Evolutionary conservation across 2,797 vertebrate species (phyloP).

Genomic region (Hoplostethus atlanticus): DNA sequence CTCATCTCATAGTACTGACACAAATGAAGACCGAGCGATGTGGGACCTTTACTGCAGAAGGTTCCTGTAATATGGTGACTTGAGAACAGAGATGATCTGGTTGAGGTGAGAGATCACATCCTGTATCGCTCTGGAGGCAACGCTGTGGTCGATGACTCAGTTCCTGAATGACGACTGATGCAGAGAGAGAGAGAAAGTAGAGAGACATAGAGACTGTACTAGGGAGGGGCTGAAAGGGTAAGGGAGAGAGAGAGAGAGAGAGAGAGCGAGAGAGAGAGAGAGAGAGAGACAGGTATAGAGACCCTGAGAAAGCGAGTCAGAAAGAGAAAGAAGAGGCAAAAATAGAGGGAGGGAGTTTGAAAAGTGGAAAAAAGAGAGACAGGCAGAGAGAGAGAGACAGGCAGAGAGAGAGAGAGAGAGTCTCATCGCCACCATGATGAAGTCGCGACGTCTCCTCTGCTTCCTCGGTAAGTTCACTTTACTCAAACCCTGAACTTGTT

Average conservation of each 20-base stretch:
- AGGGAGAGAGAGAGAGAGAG: slow-evolving; percentile 2
- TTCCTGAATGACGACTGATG: slow-evolving; percentile 56
- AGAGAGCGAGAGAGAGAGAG: not conserved
- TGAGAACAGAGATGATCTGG: too few relatives aligned
- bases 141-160: slow-evolving; percentile 56
- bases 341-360: not conserved
- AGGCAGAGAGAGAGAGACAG: not conserved
- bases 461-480: slow-evolving; percentile 65
- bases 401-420: not conserved
- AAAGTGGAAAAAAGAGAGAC: not conserved
- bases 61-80: too few relatives aligned
- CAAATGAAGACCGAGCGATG: too few relatives aligned
- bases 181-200: slow-evolving; percentile 4
- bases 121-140: slow-evolving; percentile 21
- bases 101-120: slow-evolving; percentile 27
- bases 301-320: not conserved
- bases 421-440: slow-evolving; percentile 14
- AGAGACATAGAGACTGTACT: too few relatives aligned
- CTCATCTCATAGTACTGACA: too few relatives aligned
- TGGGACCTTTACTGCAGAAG: too few relatives aligned
- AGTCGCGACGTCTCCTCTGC: slow-evolving; percentile 29
- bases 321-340: not conserved
- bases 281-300: not conserved
- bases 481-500: not conserved
- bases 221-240: too few relatives aligned